Conservation (phyloP, 2,797 vertebrate species). For the Falco naumanni region DNA sequence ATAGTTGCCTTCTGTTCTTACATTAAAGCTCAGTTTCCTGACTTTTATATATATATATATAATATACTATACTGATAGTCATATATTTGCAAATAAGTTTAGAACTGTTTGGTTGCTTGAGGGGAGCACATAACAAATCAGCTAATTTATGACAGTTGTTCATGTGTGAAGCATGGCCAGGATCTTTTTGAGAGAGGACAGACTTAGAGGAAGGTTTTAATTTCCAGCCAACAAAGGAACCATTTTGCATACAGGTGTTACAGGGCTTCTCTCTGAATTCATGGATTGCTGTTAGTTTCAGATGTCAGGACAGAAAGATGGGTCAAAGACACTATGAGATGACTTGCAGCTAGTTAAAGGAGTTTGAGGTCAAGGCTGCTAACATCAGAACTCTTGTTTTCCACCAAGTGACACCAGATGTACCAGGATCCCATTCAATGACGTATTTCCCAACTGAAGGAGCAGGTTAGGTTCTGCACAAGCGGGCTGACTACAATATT, state of each 20-base stretch:
- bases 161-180: neutral
- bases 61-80: neutral
- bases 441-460: neutral
- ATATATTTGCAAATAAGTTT: constrained; percentile 13
- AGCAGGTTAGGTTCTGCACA: neutral
- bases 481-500: neutral
- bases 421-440: neutral
- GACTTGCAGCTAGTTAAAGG: constrained; percentile 38
- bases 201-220: neutral
- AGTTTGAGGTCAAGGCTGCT: constrained; percentile 40
- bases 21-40: neutral
- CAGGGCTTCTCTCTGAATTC: constrained; percentile 11
- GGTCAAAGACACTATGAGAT: constrained; percentile 44
- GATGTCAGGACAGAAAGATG: constrained; percentile 44
- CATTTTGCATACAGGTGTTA: constrained; percentile 63
- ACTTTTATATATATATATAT: too few species aligned
- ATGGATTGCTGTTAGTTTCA: constrained; percentile 41
- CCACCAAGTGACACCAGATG: constrained; percentile 39
- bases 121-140: neutral
- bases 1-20: neutral
- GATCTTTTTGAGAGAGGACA: constrained; percentile 24
- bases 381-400: constrained; percentile 44
- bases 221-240: constrained; percentile 33
- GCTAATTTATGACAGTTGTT: neutral
- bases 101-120: neutral